Evolutionary conservation across 1,140 invertebrate genomes (phyloP).

Genomic region (Aphelinus certus): DNA sequence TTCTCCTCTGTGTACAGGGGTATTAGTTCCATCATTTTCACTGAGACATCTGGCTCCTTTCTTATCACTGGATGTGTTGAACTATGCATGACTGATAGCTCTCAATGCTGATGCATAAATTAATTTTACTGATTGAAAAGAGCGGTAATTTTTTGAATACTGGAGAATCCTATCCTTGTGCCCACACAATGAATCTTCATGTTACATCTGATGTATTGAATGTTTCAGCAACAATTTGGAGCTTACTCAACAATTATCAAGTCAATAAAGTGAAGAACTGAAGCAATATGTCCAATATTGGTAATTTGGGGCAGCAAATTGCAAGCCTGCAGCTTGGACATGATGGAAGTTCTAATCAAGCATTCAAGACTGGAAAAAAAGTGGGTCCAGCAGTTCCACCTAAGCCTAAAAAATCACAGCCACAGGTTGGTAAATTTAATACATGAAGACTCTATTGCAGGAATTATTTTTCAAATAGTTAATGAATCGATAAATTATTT

Average conservation of each 20-base stretch:
- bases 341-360: slow-evolving; percentile 44
- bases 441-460: too few relatives aligned
- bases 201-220: not conserved
- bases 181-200: not conserved
- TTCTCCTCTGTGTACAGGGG: slow-evolving; percentile 29
- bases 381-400: slow-evolving; percentile 80
- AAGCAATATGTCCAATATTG: slow-evolving; percentile 54
- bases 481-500: not conserved
- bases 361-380: slow-evolving; percentile 68
- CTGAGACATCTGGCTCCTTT: not conserved
- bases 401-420: slow-evolving; percentile 79
- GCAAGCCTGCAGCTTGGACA: slow-evolving; percentile 62
- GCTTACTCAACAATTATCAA: not conserved
- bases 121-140: slow-evolving; percentile 14
- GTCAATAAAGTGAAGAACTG: not conserved
- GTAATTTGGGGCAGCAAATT: slow-evolving; percentile 65
- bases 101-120: slow-evolving; percentile 9
- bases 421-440: slow-evolving; percentile 70
- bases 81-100: slow-evolving; percentile 15
- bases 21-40: slow-evolving; percentile 40
- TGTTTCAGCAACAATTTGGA: slow-evolving; percentile 3
- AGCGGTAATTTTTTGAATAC: slow-evolving; percentile 17
- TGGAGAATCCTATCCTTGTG: not conserved
- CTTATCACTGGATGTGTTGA: slow-evolving; percentile 24
- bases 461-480: too few relatives aligned